Percentiles rank a stretch among this genome's conserved stretches.
phyloP scores from a whole-genome alignment of 2,888 invertebrate species.

The Minunthozetes semirufus region DNA sequence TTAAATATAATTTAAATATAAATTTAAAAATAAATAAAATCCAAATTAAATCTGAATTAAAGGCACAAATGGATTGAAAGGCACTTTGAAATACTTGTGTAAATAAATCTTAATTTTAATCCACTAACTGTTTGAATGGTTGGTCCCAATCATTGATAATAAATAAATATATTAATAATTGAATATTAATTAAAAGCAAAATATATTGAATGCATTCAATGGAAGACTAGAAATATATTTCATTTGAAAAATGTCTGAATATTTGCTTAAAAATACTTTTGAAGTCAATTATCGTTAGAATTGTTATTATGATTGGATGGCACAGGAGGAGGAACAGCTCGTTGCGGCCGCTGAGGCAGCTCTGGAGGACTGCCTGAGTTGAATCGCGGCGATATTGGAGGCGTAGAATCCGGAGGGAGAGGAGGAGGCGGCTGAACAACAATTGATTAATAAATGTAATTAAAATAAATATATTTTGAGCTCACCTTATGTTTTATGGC shows the following conservation, averaged over 20 bases:
- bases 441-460: too few relatives aligned
- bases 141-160: too few relatives aligned
- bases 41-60: not conserved
- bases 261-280: not conserved
- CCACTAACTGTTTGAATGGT: too few relatives aligned
- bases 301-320: slow-evolving; percentile 8
- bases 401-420: slow-evolving; percentile 20
- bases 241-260: not conserved
- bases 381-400: not conserved
- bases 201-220: not conserved
- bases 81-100: not conserved
- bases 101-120: not conserved
- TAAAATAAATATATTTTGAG: too few relatives aligned
- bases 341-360: slow-evolving; percentile 39
- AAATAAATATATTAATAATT: too few relatives aligned
- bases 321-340: slow-evolving; percentile 8
- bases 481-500: not conserved
- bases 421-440: slow-evolving; percentile 23
- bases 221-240: slow-evolving; percentile 11
- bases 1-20: not conserved
- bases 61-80: not conserved
- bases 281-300: not conserved
- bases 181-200: too few relatives aligned
- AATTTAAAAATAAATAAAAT: not conserved
- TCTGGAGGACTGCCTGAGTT: slow-evolving; percentile 35